phyloP scores from a whole-genome alignment of 2,113 vertebrate genomes.

The Sturnira hondurensis region DNA sequence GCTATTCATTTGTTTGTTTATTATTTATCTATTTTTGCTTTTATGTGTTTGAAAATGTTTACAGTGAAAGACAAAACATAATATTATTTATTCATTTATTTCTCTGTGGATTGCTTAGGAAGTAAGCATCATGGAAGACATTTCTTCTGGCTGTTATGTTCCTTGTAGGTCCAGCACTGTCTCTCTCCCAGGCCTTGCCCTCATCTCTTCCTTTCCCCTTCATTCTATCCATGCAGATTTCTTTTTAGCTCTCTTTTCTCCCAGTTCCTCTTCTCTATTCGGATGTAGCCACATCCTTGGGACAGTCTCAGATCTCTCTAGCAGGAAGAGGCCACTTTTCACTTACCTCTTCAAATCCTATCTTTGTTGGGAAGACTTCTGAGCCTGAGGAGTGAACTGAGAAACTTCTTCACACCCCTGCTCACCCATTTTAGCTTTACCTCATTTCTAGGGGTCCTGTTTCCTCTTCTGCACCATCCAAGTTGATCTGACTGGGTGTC shows the following conservation, averaged over 20 bases:
- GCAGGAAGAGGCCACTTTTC: not conserved
- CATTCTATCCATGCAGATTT: not conserved
- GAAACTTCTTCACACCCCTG: not conserved
- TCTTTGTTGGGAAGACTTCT: not conserved
- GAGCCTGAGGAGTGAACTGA: not conserved
- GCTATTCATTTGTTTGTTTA: not conserved
- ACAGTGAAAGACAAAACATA: not conserved
- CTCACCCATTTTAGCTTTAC: not conserved
- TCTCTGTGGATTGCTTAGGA: not conserved
- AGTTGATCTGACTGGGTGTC: not conserved
- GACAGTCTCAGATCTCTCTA: not conserved
- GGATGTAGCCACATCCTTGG: not conserved
- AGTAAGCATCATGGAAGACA: not conserved
- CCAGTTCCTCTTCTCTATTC: not conserved
- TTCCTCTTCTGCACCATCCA: not conserved
- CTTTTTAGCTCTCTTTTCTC: not conserved
- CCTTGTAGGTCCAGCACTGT: fast-evolving
- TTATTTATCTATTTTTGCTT: not conserved
- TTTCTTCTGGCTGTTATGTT: too few relatives aligned
- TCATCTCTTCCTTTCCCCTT: not conserved
- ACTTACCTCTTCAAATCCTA: not conserved
- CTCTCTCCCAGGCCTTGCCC: not conserved
- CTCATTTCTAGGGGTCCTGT: not conserved
- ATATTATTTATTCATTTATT: not conserved
- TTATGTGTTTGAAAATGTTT: not conserved